A percentile compares a stretch with the other conserved stretches of the same genome.
Evolutionary conservation across 1,140 invertebrate species (phyloP).

Genomic region (Bursaphelenchus mucronatus): DNA sequence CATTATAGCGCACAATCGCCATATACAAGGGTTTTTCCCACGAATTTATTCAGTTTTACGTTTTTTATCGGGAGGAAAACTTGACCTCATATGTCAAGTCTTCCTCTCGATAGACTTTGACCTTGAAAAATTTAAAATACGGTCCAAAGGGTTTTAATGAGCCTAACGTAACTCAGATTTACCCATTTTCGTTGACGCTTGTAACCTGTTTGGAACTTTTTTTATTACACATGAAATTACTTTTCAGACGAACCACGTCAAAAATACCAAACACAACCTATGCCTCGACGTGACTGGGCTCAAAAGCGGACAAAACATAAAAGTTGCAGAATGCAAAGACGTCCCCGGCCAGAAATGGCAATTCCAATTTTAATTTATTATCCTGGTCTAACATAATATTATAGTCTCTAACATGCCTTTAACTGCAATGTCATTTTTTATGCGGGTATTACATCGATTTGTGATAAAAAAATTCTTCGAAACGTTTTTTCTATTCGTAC

Average conservation of each 20-base stretch:
- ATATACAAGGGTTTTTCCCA: too few relatives aligned
- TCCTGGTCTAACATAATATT: too few relatives aligned
- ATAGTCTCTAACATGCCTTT: too few relatives aligned
- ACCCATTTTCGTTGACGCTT: not conserved
- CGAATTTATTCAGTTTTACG: not conserved
- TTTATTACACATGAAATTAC: conserved; percentile 8
- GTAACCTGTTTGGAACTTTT: not conserved
- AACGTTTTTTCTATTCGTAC: too few relatives aligned
- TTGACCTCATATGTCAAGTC: conserved; percentile 9
- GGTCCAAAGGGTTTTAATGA: not conserved
- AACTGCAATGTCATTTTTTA: too few relatives aligned
- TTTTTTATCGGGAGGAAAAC: not conserved
- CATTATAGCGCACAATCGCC: too few relatives aligned
- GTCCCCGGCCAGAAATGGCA: conserved; percentile 48
- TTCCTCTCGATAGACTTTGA: not conserved
- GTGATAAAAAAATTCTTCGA: too few relatives aligned
- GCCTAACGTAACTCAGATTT: conserved; percentile 17
- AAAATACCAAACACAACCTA: conserved; percentile 32
- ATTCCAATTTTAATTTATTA: conserved; percentile 15
- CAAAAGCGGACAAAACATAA: conserved; percentile 36
- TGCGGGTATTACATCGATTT: too few relatives aligned
- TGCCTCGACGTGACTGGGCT: conserved; percentile 43
- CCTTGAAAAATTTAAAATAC: conserved; percentile 7
- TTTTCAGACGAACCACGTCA: conserved; percentile 37
- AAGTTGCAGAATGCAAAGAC: conserved; percentile 35